These are phyloP conservation scores for Silvanus unidentatus DNA, from an alignment of 2,888 invertebrate genomes.

Conservation along the genomic window DNA sequence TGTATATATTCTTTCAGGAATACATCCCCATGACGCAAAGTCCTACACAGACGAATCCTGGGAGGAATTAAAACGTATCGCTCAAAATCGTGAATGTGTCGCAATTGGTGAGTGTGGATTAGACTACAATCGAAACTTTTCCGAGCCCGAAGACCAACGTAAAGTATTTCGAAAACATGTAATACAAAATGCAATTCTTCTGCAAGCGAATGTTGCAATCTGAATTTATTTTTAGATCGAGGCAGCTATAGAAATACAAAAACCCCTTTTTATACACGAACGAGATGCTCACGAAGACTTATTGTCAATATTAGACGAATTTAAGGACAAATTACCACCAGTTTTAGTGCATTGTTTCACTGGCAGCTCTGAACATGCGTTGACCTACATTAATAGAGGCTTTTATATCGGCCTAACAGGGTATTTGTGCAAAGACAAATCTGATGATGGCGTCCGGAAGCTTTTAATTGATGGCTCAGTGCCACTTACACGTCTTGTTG, in stretches of 20 bases:
- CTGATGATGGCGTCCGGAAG: conserved; percentile 81
- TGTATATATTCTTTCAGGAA: conserved; percentile 50
- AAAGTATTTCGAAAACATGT: conserved; percentile 84
- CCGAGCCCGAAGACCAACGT: conserved; percentile 80
- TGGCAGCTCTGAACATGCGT: conserved; percentile 78
- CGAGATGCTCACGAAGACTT: conserved; percentile 86
- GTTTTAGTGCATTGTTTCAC: conserved; percentile 89
- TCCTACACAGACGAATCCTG: conserved; percentile 72
- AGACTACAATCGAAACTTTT: conserved; percentile 91
- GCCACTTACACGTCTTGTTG: conserved; percentile 76
- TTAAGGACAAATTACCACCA: conserved; percentile 58
- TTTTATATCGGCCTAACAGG: conserved; percentile 82
- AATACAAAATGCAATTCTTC: too few species aligned
- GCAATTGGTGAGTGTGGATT: conserved; percentile 92
- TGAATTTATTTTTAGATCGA: conserved; percentile 55
- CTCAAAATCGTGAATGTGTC: conserved; percentile 81
- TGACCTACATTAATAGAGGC: conserved; percentile 75
- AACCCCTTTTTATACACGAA: conserved; percentile 87
- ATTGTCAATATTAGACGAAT: conserved; percentile 61
- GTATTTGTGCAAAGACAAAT: conserved; percentile 86
- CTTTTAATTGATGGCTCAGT: conserved; percentile 73
- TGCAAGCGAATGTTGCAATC: neutral
- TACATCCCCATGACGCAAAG: conserved; percentile 92
- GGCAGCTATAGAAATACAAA: conserved; percentile 78
- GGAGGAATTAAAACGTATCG: conserved; percentile 70